Conservation (phyloP, 2,797 vertebrate genomes). For the Amniataba percoides region DNA sequence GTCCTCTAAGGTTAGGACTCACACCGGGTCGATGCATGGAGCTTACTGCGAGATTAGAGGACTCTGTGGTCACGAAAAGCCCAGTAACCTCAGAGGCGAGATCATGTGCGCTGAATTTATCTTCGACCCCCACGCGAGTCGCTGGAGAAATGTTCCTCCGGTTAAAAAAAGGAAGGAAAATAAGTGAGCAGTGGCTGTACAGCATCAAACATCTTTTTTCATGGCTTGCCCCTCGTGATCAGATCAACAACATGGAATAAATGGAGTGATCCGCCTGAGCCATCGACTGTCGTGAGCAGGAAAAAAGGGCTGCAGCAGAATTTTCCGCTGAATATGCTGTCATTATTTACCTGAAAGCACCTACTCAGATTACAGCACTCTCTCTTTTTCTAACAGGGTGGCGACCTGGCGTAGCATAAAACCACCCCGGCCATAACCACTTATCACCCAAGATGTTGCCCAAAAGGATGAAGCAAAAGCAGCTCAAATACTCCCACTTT, state of each 20-base stretch:
- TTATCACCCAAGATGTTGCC: constrained; percentile 42
- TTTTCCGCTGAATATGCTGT: constrained; percentile 28
- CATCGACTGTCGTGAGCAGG: background rate
- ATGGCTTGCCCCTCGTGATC: constrained; percentile 7
- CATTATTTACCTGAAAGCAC: constrained; percentile 39
- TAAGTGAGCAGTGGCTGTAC: background rate
- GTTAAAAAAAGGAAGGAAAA: constrained; percentile 20
- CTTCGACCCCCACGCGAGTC: constrained; percentile 52
- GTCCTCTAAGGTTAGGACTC: constrained; percentile 56
- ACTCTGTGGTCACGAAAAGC: constrained; percentile 62
- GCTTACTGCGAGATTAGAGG: constrained; percentile 63
- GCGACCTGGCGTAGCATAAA: constrained; percentile 2
- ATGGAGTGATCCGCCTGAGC: constrained; percentile 8
- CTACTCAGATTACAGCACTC: background rate
- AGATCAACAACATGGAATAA: constrained; percentile 36
- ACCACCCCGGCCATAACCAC: constrained; percentile 16
- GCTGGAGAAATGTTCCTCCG: constrained; percentile 38
- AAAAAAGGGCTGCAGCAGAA: background rate
- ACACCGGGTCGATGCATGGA: constrained; percentile 56
- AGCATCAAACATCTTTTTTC: constrained; percentile 21
- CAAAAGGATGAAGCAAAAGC: constrained; percentile 29
- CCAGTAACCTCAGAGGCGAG: constrained; percentile 57
- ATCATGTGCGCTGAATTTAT: constrained; percentile 54
- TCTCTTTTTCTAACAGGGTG: constrained; percentile 11
- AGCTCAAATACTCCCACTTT: constrained; percentile 51